Evolutionary conservation across 92 coral and sea anemone species (phyloP), one percentile per base, ranked within the genome.

Genomic region (Porites cylindrica): DNA sequence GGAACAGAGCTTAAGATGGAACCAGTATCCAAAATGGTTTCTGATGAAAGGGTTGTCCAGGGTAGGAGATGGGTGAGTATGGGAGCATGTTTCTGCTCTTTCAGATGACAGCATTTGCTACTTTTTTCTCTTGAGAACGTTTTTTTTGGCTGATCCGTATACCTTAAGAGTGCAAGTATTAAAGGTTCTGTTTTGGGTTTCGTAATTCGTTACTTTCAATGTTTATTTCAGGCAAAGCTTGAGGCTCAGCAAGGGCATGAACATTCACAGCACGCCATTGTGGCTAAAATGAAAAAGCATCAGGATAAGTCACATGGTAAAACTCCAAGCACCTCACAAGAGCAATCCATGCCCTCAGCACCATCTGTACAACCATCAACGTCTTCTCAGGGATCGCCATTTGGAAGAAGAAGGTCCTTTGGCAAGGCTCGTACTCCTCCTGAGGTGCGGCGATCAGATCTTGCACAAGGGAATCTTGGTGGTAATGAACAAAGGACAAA

Each of bases 181-280:
- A 38, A 38, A 38, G 47, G 47, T 38, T 38, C 47, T 0, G 6
- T 38, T 38, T 38, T 38, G 47, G 47, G 47, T 38, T 6, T 38
- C 7, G 47, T 38, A 38, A 38, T 38, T 38, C 47, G 0, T 38
- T 38, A 47, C 60, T 38, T 10, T 47, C 3, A 70, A 51, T 53
- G 47, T 9, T 14, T 19, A 24, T 83, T 81, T n/a, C 69, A 95
- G 98, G 98, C 98, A 50, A 93, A 88, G 78, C 93, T 93, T 53
- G 98, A 95, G 66, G 91, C 96, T 11, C 82, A 51, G 13, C 89
- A 89, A 51, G 94, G 96, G 16, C 98, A 95, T 53, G 98, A 95
- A 67, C 91, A 91, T 68, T 93, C 98, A 18, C 91, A 93, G 69
- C 98, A 95, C 80, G 96, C 98, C 29, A 56, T 79, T 24, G 59